phyloP scores from a whole-genome alignment of 2,888 invertebrate species.

The Oscheius sp. region DNA sequence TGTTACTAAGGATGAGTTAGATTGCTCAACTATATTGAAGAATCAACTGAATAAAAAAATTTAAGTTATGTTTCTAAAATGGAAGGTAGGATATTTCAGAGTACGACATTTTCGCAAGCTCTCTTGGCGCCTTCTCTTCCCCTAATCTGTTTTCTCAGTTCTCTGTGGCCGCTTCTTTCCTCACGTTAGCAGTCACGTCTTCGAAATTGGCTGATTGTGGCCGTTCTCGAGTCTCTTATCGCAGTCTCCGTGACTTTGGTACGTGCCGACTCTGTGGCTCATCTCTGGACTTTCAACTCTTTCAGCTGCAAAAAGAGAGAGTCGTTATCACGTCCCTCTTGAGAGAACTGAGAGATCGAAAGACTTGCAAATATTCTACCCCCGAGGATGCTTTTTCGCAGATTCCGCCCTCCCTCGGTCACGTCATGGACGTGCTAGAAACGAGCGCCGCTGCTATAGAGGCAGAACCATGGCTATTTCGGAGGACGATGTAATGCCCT shows the following conservation, averaged over 20 bases:
- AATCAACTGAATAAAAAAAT: no score
- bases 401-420: conserved; percentile 4
- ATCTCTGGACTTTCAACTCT: conserved; percentile 32
- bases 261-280: neutral
- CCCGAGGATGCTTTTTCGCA: conserved; percentile 2
- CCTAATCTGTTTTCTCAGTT: no score
- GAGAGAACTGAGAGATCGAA: neutral
- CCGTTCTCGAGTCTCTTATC: neutral
- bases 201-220: neutral
- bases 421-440: conserved; percentile 2
- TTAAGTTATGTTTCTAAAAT: no score
- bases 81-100: no score
- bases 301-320: conserved; percentile 7
- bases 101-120: no score
- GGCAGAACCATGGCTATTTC: conserved; percentile 10
- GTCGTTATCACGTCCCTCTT: neutral
- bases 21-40: no score
- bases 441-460: neutral
- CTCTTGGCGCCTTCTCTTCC: neutral
- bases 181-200: conserved; percentile 10
- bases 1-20: no score
- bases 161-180: no score
- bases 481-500: conserved; percentile 22
- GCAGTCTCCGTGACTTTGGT: conserved; percentile 13
- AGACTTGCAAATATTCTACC: conserved; percentile 10